Conservation (phyloP, 2,888 invertebrate species). For the Drosophila subsilvestris region DNA sequence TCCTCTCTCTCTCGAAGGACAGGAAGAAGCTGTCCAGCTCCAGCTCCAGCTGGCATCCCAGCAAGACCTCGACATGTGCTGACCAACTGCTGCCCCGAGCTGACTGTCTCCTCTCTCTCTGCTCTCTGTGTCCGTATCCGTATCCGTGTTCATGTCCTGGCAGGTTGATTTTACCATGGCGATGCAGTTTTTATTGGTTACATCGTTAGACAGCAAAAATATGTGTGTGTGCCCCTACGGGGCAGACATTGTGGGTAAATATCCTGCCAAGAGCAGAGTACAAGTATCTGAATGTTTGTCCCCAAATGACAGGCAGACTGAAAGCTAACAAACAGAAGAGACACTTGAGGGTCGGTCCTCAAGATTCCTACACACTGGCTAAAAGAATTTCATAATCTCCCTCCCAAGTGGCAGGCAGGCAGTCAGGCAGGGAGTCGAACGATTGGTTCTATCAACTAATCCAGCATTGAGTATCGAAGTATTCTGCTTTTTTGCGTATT, state of each 20-base stretch:
- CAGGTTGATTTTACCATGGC: constrained; percentile 44
- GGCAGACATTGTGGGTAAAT: constrained; percentile 28
- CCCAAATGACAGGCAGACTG: not conserved
- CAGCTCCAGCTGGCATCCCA: not conserved
- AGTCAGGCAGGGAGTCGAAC: no score
- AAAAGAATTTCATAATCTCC: no score
- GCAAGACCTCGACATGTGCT: constrained; percentile 1
- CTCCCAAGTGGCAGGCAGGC: no score
- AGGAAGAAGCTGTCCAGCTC: not conserved
- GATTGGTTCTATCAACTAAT: no score
- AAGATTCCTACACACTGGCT: no score
- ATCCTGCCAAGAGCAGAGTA: constrained; percentile 1
- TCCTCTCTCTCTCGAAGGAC: not conserved
- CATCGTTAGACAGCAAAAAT: constrained; percentile 50
- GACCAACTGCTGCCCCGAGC: constrained; percentile 6
- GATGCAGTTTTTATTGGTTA: constrained; percentile 51
- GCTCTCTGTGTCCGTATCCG: not conserved
- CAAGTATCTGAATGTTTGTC: not conserved
- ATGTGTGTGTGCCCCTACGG: constrained; percentile 10
- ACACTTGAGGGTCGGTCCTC: no score
- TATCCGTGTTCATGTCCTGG: constrained; percentile 21
- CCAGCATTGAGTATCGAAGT: no score
- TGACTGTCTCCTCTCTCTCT: not conserved
- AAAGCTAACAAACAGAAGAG: not conserved
- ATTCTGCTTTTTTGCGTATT: no score